Conservation (phyloP, 2,113 vertebrate genomes). For the Toxotes jaculatrix region DNA sequence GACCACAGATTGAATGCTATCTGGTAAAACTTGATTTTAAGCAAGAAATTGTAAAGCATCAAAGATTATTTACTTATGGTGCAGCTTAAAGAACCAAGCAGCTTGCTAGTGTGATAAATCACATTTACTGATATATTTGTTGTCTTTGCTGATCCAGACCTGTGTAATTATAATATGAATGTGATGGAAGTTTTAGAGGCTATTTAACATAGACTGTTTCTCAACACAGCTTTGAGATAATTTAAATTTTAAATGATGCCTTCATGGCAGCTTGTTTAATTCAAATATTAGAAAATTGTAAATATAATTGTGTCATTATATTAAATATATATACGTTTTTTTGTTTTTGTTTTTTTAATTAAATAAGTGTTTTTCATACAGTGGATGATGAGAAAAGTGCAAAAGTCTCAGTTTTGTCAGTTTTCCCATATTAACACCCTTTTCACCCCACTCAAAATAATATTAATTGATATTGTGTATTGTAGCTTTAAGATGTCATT, state of each 20-base stretch:
- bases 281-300: constrained; percentile 35
- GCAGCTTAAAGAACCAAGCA: constrained; percentile 17
- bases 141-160: neutral
- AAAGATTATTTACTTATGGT: constrained; percentile 13
- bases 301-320: constrained; percentile 23
- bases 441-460: neutral
- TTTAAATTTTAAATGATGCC: constrained; percentile 12
- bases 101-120: constrained; percentile 1
- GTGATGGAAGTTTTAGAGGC: constrained; percentile 1
- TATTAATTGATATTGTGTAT: neutral
- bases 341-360: neutral
- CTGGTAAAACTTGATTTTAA: constrained; percentile 40
- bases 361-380: constrained; percentile 13
- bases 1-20: constrained; percentile 4
- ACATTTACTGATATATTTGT: neutral
- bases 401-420: neutral
- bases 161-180: neutral
- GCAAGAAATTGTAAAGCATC: constrained; percentile 12
- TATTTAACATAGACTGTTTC: constrained; percentile 10
- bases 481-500: neutral
- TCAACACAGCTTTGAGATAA: neutral
- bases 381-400: neutral
- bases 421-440: neutral
- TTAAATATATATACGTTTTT: neutral
- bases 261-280: constrained; percentile 1